Evolutionary conservation across 2,888 invertebrate species (phyloP), one percentile per base, ranked within the genome.

Genomic region (Marasmarcha lunaedactyla): DNA sequence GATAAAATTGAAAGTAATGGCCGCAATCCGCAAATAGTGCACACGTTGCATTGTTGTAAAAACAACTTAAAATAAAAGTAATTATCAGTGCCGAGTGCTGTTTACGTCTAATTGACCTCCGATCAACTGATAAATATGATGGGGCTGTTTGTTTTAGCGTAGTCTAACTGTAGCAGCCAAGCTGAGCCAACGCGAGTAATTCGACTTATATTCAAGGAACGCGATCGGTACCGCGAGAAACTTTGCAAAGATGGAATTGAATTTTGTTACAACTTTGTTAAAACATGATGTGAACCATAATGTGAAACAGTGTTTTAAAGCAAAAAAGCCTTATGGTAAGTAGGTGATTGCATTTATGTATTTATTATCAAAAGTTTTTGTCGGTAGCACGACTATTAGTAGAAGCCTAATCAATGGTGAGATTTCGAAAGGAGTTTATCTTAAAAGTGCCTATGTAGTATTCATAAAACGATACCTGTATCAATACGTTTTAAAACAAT

Each of bases 281-380:
- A 79, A 77, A 63, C 78, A 76, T 50, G 83, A 84, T 62, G 69
- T 81, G 53, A 84, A 85, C 49, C 79, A 79, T 50, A 84, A 85
- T 62, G 71, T 83, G 57, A 77, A 64, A 67, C 66, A 78, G 72
- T 79, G 79, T 57, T 79, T 84, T 54, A 79, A 81, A 55, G 55
- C 71, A n/a, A 84, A 79, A 62, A 83, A 74, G 46, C 57, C 77
- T 27, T 83, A 79, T 46, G 66, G 85, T 85, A 55, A 81, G 78
- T 62, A 7, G 20, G 7, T 20, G 7, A 20, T 20, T 20, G n/a
- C n/a, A 20, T 20, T 20, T 20, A 20, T 5, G 3, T 47, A 44
- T 26, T 15, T 27, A 35, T 9, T 25, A 34, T 34, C 33, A 7
- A n/a, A n/a, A n/a, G n/a, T n/a, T n/a, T n/a, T n/a, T n/a, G n/a